Evolutionary conservation across 1,140 invertebrate genomes (phyloP).

Genomic region (Pseudomyrmex gracilis): DNA sequence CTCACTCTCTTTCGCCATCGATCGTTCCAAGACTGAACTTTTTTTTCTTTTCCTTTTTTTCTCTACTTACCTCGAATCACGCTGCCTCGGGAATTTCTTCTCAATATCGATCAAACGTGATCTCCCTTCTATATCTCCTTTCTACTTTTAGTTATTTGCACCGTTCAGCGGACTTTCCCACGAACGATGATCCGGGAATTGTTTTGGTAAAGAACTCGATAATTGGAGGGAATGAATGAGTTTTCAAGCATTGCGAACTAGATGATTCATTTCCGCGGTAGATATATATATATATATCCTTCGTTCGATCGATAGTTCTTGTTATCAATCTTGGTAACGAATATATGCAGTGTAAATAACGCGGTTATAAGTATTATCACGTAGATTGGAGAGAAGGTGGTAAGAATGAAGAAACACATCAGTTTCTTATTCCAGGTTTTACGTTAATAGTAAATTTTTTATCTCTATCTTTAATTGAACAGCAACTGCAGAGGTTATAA

Average conservation of each 20-base stretch:
- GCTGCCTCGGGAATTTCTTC: not conserved
- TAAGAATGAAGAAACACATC: not conserved
- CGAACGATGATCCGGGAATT: constrained; percentile 35
- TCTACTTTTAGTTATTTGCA: constrained; percentile 19
- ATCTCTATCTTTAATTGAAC: constrained; percentile 35
- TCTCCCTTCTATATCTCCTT: not conserved
- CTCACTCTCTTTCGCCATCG: constrained; percentile 1
- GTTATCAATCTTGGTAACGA: not conserved
- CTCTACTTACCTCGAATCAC: constrained; percentile 17
- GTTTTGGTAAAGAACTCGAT: constrained; percentile 31
- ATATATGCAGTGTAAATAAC: not conserved
- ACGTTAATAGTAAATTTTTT: not conserved
- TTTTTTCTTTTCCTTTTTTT: constrained; percentile 38
- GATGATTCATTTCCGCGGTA: not conserved
- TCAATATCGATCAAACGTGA: not conserved
- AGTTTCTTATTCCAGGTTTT: not conserved
- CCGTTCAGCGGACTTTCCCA: not conserved
- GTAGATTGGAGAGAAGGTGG: not conserved
- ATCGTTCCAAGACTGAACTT: constrained; percentile 15
- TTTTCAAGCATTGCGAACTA: not conserved
- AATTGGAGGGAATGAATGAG: constrained; percentile 9
- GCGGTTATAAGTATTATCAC: constrained; percentile 14
- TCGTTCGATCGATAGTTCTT: not conserved
- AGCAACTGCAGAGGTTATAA: constrained; percentile 16
- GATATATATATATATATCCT: not conserved